Evolutionary conservation across 2,113 vertebrate species (phyloP).

Genomic region (Brienomyrus longianalis): DNA sequence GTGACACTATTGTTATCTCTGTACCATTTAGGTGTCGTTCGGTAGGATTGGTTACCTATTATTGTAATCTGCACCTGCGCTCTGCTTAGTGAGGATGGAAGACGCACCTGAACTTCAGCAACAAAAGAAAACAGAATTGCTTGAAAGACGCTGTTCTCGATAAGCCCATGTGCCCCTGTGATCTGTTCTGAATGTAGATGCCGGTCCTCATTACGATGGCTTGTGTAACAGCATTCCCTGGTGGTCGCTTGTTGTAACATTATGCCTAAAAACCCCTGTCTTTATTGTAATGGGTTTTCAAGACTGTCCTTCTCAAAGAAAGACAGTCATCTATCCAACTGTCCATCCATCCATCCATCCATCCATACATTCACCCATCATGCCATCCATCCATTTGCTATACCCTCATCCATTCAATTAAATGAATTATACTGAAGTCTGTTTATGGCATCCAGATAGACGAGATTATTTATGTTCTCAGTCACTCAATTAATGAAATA

Average conservation of each 20-base stretch:
- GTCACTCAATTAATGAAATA: neutral
- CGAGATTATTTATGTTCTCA: neutral
- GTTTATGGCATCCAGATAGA: neutral
- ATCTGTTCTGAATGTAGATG: neutral
- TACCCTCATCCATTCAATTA: neutral
- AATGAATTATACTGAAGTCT: neutral
- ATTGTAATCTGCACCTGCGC: neutral
- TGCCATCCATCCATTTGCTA: neutral
- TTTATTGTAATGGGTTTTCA: neutral
- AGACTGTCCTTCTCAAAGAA: neutral
- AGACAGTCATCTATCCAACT: neutral
- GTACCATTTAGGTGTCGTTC: neutral
- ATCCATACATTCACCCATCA: neutral
- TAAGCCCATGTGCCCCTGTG: neutral
- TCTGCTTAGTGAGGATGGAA: neutral
- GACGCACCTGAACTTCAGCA: neutral
- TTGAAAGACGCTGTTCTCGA: neutral
- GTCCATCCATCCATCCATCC: neutral
- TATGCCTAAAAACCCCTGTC: neutral
- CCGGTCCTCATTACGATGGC: neutral
- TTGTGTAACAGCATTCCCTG: neutral
- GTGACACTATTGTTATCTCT: neutral
- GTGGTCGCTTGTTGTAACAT: neutral
- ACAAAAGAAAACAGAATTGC: neutral
- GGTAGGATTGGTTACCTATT: neutral